Conservation (phyloP, 2,797 vertebrate species). For the Centropyge bicolor region DNA sequence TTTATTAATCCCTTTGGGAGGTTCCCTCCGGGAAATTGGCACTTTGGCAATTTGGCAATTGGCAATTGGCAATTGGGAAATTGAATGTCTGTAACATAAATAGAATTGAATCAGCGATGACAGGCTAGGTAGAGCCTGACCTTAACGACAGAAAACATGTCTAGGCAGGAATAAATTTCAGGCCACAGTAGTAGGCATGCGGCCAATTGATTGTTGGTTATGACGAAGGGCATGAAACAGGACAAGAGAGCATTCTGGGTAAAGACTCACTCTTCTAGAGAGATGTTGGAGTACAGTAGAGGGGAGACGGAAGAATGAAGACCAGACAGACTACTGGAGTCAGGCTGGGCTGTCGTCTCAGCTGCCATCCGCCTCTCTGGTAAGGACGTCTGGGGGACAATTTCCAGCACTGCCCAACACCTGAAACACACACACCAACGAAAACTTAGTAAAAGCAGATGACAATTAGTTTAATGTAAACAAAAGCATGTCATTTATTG, state of each 20-base stretch:
- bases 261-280: conserved; percentile 79
- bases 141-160: background rate
- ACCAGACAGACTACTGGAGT: conserved; percentile 53
- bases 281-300: conserved; percentile 80
- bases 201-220: background rate
- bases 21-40: no score
- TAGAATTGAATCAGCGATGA: background rate
- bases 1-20: no score
- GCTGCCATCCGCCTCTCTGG: conserved; percentile 37
- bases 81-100: background rate
- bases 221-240: background rate
- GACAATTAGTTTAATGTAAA: background rate
- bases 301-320: conserved; percentile 38
- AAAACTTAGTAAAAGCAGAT: background rate
- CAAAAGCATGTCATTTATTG: background rate
- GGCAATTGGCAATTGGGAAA: no score
- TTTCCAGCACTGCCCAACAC: conserved; percentile 84
- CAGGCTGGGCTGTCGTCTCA: conserved; percentile 30
- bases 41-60: no score
- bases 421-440: conserved; percentile 56
- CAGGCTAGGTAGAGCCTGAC: no score
- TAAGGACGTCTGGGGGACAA: conserved; percentile 81
- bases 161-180: background rate
- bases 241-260: background rate
- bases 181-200: background rate